Base-by-base conservation (phyloP, 1,140 invertebrate species). In the Drosophila pseudoananassae region DNA sequence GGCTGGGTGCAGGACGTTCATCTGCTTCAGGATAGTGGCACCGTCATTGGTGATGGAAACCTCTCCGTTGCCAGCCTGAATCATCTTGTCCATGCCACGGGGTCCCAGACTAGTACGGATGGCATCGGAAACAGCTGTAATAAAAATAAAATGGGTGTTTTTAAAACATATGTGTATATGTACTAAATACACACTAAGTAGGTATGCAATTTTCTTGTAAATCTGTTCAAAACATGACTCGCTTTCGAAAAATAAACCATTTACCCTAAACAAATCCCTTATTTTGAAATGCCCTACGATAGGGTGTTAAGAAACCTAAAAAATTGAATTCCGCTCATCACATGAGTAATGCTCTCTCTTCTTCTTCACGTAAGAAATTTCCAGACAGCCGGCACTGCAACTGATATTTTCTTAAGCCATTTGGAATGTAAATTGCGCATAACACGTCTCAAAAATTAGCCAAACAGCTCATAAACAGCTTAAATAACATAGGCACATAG, bases 11-110 rank as follows among this genome's bases (percentile, higher is more conserved):
- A 98, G 94, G 8, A 99, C 98, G 93, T 98, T 98, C 96, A 99
- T 99, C 93, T 99, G 96, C 92, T 99, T 99, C 38, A 99, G 93
- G 93, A 99, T 99, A 25, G 99, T 99, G 25, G 99, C 99, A 68
- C 99, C 99, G 94, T 99, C 99, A 94, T 99, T 99, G 47, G 99
- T 99, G 60, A 99, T 99, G 8, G 98, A 99, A 0, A 99, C 99
- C 94, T 99, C 98, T 8, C 98, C 98, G 94, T 98, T 99, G 12
- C 95, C 94, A 49, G 97, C 94, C 94, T 99, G 99, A 78, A 99
- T 99, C 99, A 99, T 99, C 95, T 99, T 99, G 91, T 99, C 99
- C 99, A 99, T 99, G 75, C 99, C 99, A 78, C 97, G 94, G 25
- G 99, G 99, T 14, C 99, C 99, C 87, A 99, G 93, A 93, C 98